Evolutionary conservation across 2,797 vertebrate genomes (phyloP).

Genomic region (Takifugu ocellatus): DNA sequence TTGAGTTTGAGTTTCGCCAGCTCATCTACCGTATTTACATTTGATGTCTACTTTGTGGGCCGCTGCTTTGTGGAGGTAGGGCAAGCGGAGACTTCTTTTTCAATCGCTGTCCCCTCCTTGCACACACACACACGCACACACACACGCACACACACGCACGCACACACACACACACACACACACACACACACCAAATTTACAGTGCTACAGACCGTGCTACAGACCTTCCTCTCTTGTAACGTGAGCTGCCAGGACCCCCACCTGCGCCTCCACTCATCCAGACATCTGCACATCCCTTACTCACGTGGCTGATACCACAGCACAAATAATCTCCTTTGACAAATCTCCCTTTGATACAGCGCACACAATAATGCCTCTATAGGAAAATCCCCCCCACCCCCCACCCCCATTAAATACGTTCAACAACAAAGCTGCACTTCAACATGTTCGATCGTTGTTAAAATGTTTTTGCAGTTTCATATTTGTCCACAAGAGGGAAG

Average conservation of each 20-base stretch:
- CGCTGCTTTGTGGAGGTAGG: conserved; percentile 24
- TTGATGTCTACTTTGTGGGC: conserved; percentile 29
- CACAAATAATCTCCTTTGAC: conserved; percentile 65
- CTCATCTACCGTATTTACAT: conserved; percentile 39
- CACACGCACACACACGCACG: too few species aligned
- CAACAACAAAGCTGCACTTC: neutral
- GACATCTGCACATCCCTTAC: conserved; percentile 71
- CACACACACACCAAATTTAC: too few species aligned
- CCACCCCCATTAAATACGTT: conserved; percentile 29
- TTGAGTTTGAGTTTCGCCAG: conserved; percentile 50
- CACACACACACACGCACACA: too few species aligned
- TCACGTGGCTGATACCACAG: conserved; percentile 74
- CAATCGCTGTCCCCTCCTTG: neutral
- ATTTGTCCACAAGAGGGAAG: conserved; percentile 68
- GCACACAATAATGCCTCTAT: conserved; percentile 76
- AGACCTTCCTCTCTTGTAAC: conserved; percentile 12
- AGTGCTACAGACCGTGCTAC: conserved; percentile 1
- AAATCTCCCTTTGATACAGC: conserved; percentile 76
- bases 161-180: too few species aligned
- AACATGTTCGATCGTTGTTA: neutral
- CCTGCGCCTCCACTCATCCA: conserved; percentile 22
- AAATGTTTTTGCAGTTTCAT: conserved; percentile 20
- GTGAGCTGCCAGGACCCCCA: conserved; percentile 19
- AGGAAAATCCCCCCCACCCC: conserved; percentile 38
- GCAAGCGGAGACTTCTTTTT: neutral